A percentile compares a stretch with the other conserved stretches of the same genome.
phyloP scores from a whole-genome alignment of 2,888 invertebrate species.

The Chymomyza amoena region DNA sequence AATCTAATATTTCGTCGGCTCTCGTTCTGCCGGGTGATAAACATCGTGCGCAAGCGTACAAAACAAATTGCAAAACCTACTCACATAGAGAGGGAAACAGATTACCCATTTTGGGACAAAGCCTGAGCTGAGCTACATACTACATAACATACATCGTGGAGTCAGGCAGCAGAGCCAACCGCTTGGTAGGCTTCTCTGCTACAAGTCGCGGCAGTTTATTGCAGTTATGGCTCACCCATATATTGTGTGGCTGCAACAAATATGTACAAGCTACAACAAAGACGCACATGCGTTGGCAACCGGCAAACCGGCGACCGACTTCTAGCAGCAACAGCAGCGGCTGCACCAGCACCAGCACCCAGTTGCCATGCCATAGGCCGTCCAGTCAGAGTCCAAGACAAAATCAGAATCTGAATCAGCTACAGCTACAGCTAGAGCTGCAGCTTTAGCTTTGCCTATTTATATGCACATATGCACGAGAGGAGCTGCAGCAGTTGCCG shows the following conservation, averaged over 20 bases:
- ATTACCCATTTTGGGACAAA: constrained; percentile 59
- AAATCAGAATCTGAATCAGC: constrained; percentile 25
- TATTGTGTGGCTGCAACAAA: constrained; percentile 21
- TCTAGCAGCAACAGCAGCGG: constrained; percentile 26
- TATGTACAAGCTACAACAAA: constrained; percentile 12
- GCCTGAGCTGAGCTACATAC: background rate
- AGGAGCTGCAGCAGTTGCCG: constrained; percentile 26
- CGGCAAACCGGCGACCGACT: constrained; percentile 53
- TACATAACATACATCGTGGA: background rate
- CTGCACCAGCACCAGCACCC: constrained; percentile 11
- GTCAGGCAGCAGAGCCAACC: background rate
- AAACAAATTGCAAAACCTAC: constrained; percentile 62
- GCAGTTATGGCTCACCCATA: constrained; percentile 52
- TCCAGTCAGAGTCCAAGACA: constrained; percentile 23
- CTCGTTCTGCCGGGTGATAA: constrained; percentile 41
- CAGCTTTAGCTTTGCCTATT: constrained; percentile 51
- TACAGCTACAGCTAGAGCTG: constrained; percentile 16
- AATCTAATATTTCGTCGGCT: constrained; percentile 19
- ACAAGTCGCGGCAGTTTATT: constrained; percentile 14
- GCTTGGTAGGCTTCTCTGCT: constrained; percentile 11
- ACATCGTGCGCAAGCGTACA: constrained; percentile 64
- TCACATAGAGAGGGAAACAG: constrained; percentile 17
- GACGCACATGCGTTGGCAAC: constrained; percentile 34
- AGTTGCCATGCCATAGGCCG: constrained; percentile 39
- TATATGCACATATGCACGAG: constrained; percentile 42